Percentiles rank a stretch among this genome's conserved stretches.
These are phyloP conservation scores for Chelmon rostratus DNA, from an alignment of 2,797 vertebrate genomes.

Conservation along the genomic window DNA sequence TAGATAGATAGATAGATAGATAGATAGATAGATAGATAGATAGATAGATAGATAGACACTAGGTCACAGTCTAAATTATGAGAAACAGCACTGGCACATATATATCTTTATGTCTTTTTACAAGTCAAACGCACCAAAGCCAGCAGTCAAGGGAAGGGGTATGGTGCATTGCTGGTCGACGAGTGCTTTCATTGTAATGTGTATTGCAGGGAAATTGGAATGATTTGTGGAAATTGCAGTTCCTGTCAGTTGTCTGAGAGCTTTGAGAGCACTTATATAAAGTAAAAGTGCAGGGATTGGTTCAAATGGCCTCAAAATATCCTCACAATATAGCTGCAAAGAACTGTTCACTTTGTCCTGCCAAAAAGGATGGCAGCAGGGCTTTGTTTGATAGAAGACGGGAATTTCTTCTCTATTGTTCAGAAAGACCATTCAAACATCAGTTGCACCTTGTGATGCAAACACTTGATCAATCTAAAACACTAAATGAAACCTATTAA, in stretches of 20 bases:
- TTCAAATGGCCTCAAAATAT: slow-evolving; percentile 34
- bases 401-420: too few species aligned
- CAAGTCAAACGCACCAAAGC: neutral
- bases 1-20: too few species aligned
- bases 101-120: neutral
- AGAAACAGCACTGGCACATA: neutral
- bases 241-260: slow-evolving; percentile 45
- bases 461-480: too few species aligned
- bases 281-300: slow-evolving; percentile 18
- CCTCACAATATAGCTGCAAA: neutral
- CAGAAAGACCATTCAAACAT: too few species aligned
- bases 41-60: too few species aligned
- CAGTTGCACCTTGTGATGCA: too few species aligned
- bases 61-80: neutral
- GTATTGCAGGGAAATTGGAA: slow-evolving; percentile 31
- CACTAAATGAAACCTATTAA: too few species aligned
- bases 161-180: slow-evolving; percentile 31
- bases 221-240: slow-evolving; percentile 51
- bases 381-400: neutral
- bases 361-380: neutral
- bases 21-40: too few species aligned
- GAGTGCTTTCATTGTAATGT: slow-evolving; percentile 28
- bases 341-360: neutral
- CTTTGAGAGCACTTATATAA: slow-evolving; percentile 34
- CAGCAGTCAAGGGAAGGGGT: slow-evolving; percentile 23